Percentiles rank a stretch among this genome's conserved stretches.
Evolutionary conservation across 1,140 invertebrate genomes (phyloP).

Genomic region (Zaprionus inermis): DNA sequence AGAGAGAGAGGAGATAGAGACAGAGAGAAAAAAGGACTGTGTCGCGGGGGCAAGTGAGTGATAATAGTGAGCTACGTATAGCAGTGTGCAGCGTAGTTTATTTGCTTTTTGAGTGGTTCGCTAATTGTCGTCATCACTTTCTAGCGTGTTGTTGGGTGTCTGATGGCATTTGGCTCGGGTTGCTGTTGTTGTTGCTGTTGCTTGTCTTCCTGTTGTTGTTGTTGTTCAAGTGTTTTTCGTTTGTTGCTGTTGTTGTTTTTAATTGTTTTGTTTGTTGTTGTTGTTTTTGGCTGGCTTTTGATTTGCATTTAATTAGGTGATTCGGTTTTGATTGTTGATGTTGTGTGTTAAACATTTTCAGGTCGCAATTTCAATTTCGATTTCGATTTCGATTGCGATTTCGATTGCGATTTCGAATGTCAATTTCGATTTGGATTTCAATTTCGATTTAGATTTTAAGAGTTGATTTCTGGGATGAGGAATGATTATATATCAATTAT

Average conservation of each 20-base stretch:
- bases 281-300: slow-evolving; percentile 28
- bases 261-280: slow-evolving; percentile 31
- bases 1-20: background rate
- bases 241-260: slow-evolving; percentile 35
- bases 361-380: slow-evolving; percentile 14
- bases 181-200: slow-evolving; percentile 45
- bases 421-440: background rate
- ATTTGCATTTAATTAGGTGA: slow-evolving; percentile 49
- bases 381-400: slow-evolving; percentile 3
- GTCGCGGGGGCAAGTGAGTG: slow-evolving; percentile 26
- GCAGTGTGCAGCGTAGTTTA: slow-evolving; percentile 29
- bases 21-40: slow-evolving; percentile 9
- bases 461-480: slow-evolving; percentile 20
- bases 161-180: slow-evolving; percentile 40
- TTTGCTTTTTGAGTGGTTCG: slow-evolving; percentile 24
- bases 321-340: slow-evolving; percentile 44
- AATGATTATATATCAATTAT: slow-evolving; percentile 47
- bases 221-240: slow-evolving; percentile 41
- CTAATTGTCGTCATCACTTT: slow-evolving; percentile 35
- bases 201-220: slow-evolving; percentile 46
- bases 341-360: slow-evolving; percentile 34
- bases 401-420: background rate
- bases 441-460: slow-evolving; percentile 9
- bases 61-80: slow-evolving; percentile 20
- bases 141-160: slow-evolving; percentile 48